A percentile compares a stretch with the other conserved stretches of the same genome.
Conservation (phyloP, 1,140 invertebrate genomes). For the Pseudomyrmex gracilis region DNA sequence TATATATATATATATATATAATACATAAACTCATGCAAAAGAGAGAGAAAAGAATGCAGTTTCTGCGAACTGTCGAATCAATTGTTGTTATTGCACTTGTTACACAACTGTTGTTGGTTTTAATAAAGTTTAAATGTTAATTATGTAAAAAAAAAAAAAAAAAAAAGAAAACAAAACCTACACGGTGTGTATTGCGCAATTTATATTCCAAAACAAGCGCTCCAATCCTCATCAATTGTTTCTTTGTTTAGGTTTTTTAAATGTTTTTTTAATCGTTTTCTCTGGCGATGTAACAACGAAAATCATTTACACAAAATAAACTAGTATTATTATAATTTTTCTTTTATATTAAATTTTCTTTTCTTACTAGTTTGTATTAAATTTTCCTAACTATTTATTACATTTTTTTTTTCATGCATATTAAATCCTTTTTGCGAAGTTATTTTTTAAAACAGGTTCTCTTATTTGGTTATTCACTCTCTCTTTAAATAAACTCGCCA, state of each 20-base stretch:
- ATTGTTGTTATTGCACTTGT: constrained; percentile 72
- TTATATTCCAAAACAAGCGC: constrained; percentile 11
- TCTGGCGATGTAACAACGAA: background rate
- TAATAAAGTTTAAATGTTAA: constrained; percentile 76
- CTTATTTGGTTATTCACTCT: no score
- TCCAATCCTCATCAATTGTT: background rate
- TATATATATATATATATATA: background rate
- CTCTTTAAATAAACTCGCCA: no score
- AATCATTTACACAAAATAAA: no score
- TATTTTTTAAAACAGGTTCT: no score
- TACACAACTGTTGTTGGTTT: constrained; percentile 71
- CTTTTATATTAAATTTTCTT: no score
- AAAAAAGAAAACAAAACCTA: no score
- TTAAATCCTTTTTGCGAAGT: no score
- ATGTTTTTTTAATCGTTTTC: background rate
- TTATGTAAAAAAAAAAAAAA: background rate
- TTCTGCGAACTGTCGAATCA: constrained; percentile 58
- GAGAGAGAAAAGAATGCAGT: constrained; percentile 43
- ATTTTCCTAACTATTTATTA: no score
- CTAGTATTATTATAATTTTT: no score
- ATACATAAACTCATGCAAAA: background rate
- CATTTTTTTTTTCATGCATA: no score
- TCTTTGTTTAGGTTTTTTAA: background rate
- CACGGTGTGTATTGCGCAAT: no score
- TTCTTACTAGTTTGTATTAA: no score